Evolutionary conservation across 2,888 invertebrate species (phyloP).

Genomic region (Ochropleura plecta): DNA sequence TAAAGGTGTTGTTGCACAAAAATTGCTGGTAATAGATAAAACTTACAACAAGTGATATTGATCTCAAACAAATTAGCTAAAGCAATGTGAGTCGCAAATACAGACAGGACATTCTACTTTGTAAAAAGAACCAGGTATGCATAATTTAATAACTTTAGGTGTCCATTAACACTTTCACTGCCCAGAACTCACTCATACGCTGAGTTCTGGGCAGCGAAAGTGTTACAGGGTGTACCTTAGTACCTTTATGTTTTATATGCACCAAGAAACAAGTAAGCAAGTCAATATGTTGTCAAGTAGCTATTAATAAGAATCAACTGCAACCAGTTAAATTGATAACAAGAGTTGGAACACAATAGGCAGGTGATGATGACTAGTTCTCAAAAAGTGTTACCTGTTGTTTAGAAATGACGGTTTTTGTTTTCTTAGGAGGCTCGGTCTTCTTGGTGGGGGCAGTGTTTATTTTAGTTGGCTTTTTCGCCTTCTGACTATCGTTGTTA

Average conservation of each 20-base stretch:
- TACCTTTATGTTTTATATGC: not conserved
- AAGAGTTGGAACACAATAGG: not conserved
- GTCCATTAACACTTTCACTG: not conserved
- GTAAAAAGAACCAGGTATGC: not conserved
- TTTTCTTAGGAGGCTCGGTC: conserved; percentile 80
- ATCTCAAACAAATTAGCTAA: not conserved
- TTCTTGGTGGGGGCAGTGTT: conserved; percentile 75
- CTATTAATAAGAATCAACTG: not conserved
- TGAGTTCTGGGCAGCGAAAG: no score
- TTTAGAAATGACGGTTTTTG: conserved; percentile 74
- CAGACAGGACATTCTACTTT: not conserved
- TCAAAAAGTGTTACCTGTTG: conserved; percentile 70
- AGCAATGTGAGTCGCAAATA: not conserved
- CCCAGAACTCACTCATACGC: no score
- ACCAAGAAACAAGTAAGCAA: not conserved
- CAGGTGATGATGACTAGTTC: not conserved
- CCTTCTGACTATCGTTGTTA: conserved; percentile 79
- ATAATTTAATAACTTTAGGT: not conserved
- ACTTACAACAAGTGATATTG: not conserved
- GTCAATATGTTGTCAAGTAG: not conserved
- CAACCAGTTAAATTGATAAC: not conserved
- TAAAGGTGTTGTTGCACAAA: not conserved
- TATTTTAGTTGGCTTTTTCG: conserved; percentile 82
- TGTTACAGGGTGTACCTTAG: not conserved
- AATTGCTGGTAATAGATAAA: not conserved